phyloP scores from a whole-genome alignment of 2,888 invertebrate species.

The Brassicogethes aeneus region DNA sequence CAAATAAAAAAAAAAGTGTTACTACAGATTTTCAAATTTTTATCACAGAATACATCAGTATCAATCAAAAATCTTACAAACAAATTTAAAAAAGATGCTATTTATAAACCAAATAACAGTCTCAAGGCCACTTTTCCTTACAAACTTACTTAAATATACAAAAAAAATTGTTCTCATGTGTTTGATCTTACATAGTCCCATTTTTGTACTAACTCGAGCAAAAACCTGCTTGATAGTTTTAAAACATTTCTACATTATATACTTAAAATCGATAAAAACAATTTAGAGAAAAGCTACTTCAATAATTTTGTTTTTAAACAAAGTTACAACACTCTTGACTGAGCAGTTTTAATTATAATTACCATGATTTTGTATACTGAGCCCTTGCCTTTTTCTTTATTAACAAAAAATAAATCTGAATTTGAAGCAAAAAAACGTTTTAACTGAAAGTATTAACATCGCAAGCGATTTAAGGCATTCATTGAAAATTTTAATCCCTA shows the following conservation, averaged over 20 bases:
- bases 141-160: constrained; percentile 15
- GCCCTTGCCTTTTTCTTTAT: too few relatives aligned
- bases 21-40: constrained; percentile 20
- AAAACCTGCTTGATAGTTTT: constrained; percentile 2
- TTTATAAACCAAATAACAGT: constrained; percentile 14
- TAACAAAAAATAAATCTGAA: too few relatives aligned
- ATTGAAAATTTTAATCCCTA: constrained; percentile 7
- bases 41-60: constrained; percentile 29
- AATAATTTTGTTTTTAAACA: too few relatives aligned
- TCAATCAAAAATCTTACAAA: constrained; percentile 15
- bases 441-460: too few relatives aligned
- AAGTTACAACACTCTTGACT: too few relatives aligned
- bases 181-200: constrained; percentile 3
- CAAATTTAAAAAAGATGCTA: constrained; percentile 12
- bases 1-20: constrained; percentile 17
- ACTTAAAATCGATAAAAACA: too few relatives aligned
- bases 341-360: too few relatives aligned
- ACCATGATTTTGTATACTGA: too few relatives aligned
- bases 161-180: constrained; percentile 10
- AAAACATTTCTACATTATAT: too few relatives aligned
- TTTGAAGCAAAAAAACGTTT: too few relatives aligned
- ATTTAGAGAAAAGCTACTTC: too few relatives aligned
- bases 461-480: constrained; percentile 7
- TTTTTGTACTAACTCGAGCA: constrained; percentile 4
- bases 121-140: constrained; percentile 22